Base-by-base conservation (phyloP, 2,888 invertebrate species). In the Drosophila peninsularis region DNA sequence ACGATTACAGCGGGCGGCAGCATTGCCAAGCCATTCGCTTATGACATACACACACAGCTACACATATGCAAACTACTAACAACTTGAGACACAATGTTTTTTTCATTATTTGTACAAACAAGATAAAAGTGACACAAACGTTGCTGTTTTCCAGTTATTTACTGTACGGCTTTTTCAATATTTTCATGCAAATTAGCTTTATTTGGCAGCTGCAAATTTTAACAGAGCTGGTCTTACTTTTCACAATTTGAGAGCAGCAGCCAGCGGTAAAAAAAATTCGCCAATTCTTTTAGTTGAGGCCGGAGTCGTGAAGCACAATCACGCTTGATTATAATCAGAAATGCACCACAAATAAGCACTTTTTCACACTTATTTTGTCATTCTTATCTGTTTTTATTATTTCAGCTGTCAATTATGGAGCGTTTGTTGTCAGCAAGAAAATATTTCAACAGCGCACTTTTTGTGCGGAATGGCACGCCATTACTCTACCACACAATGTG, bases 391-490 rank as follows among this genome's bases (percentile, higher is more conserved):
- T 37, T 55, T 52, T 37, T 47, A 55, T 55, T 55, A 45, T 47
- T 52, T 65, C 36, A 53, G 58, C 55, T 62, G 62, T 36, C 30
- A 54, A 52, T 52, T 64, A 36, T 47, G 30, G 41, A 62, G 65
- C 76, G 69, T 70, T 78, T 84, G 68, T 87, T 75, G 70, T 65
- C 34, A 62, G 45, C 45, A 66, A 72, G 70, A 80, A 87, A 87
- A 82, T 70, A 65, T 69, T 71, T 65, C 63, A 67, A 62, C 79
- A 81, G 68, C 69, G 75, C 69, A 75, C 68, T 75, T 72, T 81
- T 82, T 83, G 80, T 78, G 84, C 67, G 67, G 81, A 87, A 75
- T 87, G 75, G 84, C 87, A 87, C 84, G 82, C 87, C 82, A 87
- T 84, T 87, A 66, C 71, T 80, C 62, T 73, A 55, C 62, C n/a